Conservation (phyloP, 2,113 vertebrate genomes). For the Paramormyrops kingsleyae region DNA sequence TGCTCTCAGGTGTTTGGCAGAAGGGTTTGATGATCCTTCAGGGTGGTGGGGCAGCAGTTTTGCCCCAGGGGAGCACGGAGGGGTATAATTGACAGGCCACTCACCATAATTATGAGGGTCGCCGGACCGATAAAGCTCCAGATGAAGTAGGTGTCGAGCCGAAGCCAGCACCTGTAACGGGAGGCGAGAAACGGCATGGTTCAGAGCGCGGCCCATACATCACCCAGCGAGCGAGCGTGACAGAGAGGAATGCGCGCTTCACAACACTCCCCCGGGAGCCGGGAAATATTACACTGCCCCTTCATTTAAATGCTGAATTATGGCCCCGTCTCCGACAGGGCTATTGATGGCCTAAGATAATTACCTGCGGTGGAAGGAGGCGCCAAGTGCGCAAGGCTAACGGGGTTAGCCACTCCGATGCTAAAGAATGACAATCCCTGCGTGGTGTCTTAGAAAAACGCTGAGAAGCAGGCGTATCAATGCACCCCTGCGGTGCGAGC, state of each 20-base stretch:
- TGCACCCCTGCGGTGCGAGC: neutral
- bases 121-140: slow-evolving; percentile 99
- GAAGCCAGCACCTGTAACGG: slow-evolving; percentile 92
- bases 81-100: slow-evolving; percentile 71
- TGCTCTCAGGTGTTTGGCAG: slow-evolving; percentile 50
- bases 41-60: slow-evolving; percentile 43
- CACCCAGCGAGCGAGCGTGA: slow-evolving; percentile 56
- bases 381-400: slow-evolving; percentile 43
- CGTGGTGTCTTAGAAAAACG: neutral
- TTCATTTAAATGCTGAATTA: slow-evolving; percentile 71
- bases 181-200: slow-evolving; percentile 49
- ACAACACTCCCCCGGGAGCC: slow-evolving; percentile 57
- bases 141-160: slow-evolving; percentile 98
- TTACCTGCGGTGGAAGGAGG: slow-evolving; percentile 56
- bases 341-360: slow-evolving; percentile 63
- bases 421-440: neutral
- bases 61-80: slow-evolving; percentile 60
- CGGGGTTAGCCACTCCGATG: slow-evolving; percentile 41
- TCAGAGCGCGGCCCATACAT: slow-evolving; percentile 67
- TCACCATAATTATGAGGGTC: slow-evolving; percentile 99
- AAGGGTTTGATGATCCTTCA: slow-evolving; percentile 54
- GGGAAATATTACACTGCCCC: slow-evolving; percentile 69
- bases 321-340: slow-evolving; percentile 58
- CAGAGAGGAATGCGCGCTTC: slow-evolving; percentile 67
- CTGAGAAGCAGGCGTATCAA: neutral